Percentiles rank a stretch among this genome's conserved stretches.
Conservation (phyloP, 2,888 invertebrate genomes). For the Oscheius sp. region DNA sequence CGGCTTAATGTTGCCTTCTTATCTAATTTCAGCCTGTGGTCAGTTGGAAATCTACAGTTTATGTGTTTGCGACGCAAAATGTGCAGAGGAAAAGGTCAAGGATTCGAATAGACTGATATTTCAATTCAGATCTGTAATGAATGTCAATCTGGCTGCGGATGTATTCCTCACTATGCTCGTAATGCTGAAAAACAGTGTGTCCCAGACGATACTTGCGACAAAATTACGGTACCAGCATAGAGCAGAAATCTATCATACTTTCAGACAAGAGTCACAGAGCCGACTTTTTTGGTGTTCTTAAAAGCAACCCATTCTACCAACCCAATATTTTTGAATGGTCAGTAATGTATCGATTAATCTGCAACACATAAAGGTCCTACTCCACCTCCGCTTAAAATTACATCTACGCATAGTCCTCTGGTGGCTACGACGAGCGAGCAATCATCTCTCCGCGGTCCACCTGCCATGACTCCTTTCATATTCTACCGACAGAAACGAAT, state of each 20-base stretch:
- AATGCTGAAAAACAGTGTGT: background rate
- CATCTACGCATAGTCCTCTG: background rate
- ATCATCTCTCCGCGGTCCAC: slow-evolving; percentile 25
- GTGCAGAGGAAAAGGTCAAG: slow-evolving; percentile 5
- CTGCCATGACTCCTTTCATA: slow-evolving; percentile 35
- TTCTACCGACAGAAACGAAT: slow-evolving; percentile 36
- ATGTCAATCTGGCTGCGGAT: slow-evolving; percentile 23
- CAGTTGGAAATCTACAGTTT: background rate
- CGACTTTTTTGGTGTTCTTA: too few relatives aligned
- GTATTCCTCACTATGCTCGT: slow-evolving; percentile 12
- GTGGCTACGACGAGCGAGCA: slow-evolving; percentile 1
- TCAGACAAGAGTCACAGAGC: too few relatives aligned
- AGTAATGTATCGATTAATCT: too few relatives aligned
- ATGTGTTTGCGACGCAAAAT: slow-evolving; percentile 26
- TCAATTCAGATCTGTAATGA: slow-evolving; percentile 6
- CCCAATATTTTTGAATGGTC: too few relatives aligned
- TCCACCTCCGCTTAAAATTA: background rate
- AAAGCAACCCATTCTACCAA: too few relatives aligned
- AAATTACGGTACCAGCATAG: too few relatives aligned
- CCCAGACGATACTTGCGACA: background rate
- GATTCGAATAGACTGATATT: too few relatives aligned
- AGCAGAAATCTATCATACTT: too few relatives aligned
- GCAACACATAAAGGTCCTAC: background rate
- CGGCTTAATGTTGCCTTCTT: slow-evolving; percentile 5
- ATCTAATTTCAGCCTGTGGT: slow-evolving; percentile 13